Evolutionary conservation across 2,113 vertebrate species (phyloP).

Genomic region (Emydocephalus ijimae): DNA sequence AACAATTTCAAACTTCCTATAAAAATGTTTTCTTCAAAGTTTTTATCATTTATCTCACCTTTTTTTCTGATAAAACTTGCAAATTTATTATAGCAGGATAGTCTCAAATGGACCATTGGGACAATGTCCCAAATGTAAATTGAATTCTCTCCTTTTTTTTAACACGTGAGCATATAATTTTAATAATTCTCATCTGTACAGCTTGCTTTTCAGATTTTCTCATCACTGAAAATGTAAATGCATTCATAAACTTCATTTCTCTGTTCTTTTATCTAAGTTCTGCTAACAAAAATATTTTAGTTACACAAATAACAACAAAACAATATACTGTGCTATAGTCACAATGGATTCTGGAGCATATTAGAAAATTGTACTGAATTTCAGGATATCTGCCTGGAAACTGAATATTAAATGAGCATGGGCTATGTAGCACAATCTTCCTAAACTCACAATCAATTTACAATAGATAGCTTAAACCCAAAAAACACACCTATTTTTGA

Average conservation of each 20-base stretch:
- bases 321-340: neutral
- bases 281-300: neutral
- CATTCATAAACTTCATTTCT: neutral
- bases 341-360: neutral
- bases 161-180: neutral
- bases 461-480: neutral
- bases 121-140: neutral
- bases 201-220: neutral
- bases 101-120: no score
- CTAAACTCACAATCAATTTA: neutral
- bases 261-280: neutral
- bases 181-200: neutral
- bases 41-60: neutral
- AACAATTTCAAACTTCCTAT: neutral
- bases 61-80: neutral
- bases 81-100: neutral
- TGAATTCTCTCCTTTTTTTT: neutral
- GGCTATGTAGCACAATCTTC: neutral
- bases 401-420: neutral
- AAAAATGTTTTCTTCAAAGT: neutral
- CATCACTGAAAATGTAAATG: neutral
- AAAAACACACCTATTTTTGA: neutral
- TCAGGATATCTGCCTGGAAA: neutral
- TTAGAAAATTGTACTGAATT: neutral
- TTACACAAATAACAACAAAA: neutral